Percentiles rank a stretch among this genome's conserved stretches.
Evolutionary conservation across 2,888 invertebrate species (phyloP).

Genomic region (Tribolium freemani): DNA sequence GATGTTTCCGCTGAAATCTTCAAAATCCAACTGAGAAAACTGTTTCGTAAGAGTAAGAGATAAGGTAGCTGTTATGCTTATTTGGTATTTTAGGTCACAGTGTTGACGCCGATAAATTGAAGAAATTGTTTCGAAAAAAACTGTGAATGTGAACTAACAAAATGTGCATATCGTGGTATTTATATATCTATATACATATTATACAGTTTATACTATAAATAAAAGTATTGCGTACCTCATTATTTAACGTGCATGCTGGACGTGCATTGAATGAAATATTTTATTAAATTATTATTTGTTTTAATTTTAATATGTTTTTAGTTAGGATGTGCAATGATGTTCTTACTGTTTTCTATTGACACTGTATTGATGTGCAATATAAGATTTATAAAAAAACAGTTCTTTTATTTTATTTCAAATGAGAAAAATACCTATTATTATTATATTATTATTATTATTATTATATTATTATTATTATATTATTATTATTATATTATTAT

Average conservation of each 20-base stretch:
- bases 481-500: too few relatives aligned
- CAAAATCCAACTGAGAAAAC: conserved; percentile 54
- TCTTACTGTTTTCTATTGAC: conserved; percentile 59
- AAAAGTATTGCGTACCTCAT: conserved; percentile 54
- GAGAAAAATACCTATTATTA: too few relatives aligned
- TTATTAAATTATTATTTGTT: conserved; percentile 62
- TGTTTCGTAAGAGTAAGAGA: conserved; percentile 55
- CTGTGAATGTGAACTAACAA: conserved; percentile 54
- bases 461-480: too few relatives aligned
- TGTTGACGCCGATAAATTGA: conserved; percentile 64
- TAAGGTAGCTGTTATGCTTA: too few relatives aligned
- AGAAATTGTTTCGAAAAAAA: conserved; percentile 62
- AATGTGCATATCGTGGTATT: conserved; percentile 54
- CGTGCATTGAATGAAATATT: conserved; percentile 58
- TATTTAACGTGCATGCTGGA: conserved; percentile 62
- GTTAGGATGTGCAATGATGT: conserved; percentile 51
- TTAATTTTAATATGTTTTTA: conserved; percentile 54
- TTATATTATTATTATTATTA: too few relatives aligned
- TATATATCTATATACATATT: conserved; percentile 50
- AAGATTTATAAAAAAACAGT: conserved; percentile 26
- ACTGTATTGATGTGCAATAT: conserved; percentile 50
- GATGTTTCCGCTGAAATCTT: conserved; percentile 58
- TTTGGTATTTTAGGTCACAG: conserved; percentile 60
- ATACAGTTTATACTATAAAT: conserved; percentile 43
- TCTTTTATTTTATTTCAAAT: neutral